Conservation (phyloP, 2,888 invertebrate species). For the Mesopsocus fuscifrons region DNA sequence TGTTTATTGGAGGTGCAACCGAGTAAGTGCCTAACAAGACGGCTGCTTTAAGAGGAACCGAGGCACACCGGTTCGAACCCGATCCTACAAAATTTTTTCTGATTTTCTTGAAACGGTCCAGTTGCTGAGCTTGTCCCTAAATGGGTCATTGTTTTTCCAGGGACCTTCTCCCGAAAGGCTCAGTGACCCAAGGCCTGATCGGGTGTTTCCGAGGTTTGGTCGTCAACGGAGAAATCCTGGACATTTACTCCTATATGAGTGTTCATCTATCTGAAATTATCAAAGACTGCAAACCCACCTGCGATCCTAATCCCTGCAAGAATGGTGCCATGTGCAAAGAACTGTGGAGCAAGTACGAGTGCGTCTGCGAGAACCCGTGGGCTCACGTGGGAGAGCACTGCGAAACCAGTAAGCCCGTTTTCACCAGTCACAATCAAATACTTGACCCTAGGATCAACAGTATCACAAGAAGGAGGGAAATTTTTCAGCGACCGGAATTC, state of each 20-base stretch:
- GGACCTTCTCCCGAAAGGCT: constrained; percentile 60
- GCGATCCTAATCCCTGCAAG: constrained; percentile 83
- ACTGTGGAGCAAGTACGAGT: constrained; percentile 80
- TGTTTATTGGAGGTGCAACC: constrained; percentile 86
- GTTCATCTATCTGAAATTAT: constrained; percentile 82
- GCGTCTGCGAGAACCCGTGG: constrained; percentile 82
- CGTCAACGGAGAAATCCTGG: constrained; percentile 77
- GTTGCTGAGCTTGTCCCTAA: too few species aligned
- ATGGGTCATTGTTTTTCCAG: too few species aligned
- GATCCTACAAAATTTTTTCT: too few species aligned
- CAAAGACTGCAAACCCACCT: constrained; percentile 83
- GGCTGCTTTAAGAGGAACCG: too few species aligned
- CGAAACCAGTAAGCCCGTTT: constrained; percentile 59
- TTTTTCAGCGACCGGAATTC: too few species aligned
- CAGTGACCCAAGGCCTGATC: constrained; percentile 73
- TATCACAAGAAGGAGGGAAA: too few species aligned
- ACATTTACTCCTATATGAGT: constrained; percentile 83
- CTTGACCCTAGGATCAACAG: too few species aligned
- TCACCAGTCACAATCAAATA: too few species aligned
- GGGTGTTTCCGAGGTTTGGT: constrained; percentile 87
- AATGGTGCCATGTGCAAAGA: constrained; percentile 83
- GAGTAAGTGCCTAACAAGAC: constrained; percentile 50
- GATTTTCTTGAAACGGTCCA: not conserved
- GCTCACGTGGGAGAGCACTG: constrained; percentile 81
- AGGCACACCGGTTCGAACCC: too few species aligned